Evolutionary conservation across 2,113 vertebrate species (phyloP).

Genomic region (Pseudonaja textilis): DNA sequence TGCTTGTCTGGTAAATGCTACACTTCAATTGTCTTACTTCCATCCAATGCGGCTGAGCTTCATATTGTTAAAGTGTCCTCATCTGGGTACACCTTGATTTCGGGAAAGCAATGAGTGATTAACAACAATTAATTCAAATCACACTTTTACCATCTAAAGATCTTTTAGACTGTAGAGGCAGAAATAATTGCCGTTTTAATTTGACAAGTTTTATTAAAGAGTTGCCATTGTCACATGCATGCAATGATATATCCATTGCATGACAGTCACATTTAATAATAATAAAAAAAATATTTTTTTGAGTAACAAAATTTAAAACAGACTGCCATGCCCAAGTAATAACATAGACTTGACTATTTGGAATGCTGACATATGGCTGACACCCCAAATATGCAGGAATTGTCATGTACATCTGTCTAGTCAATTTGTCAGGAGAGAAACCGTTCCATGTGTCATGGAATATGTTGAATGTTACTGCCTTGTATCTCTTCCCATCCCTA

Average conservation of each 20-base stretch:
- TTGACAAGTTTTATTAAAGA: constrained; percentile 14
- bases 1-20: background rate
- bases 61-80: background rate
- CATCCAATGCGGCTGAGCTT: background rate
- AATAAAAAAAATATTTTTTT: background rate
- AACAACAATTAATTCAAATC: background rate
- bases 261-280: constrained; percentile 57
- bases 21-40: background rate
- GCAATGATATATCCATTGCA: constrained; percentile 51
- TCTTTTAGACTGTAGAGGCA: background rate
- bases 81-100: background rate
- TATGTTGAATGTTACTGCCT: constrained; percentile 41
- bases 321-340: constrained; percentile 48
- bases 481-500: constrained; percentile 49
- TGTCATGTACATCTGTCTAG: constrained; percentile 49
- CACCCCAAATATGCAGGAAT: constrained; percentile 47
- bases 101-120: background rate
- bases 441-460: constrained; percentile 40
- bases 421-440: constrained; percentile 45
- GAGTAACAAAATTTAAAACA: constrained; percentile 60
- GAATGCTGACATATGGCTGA: constrained; percentile 58
- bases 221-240: constrained; percentile 42
- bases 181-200: constrained; percentile 1
- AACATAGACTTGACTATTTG: constrained; percentile 54
- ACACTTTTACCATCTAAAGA: background rate